Conservation (phyloP, 2,797 vertebrate species). For the Pogonophryne albipinna region DNA sequence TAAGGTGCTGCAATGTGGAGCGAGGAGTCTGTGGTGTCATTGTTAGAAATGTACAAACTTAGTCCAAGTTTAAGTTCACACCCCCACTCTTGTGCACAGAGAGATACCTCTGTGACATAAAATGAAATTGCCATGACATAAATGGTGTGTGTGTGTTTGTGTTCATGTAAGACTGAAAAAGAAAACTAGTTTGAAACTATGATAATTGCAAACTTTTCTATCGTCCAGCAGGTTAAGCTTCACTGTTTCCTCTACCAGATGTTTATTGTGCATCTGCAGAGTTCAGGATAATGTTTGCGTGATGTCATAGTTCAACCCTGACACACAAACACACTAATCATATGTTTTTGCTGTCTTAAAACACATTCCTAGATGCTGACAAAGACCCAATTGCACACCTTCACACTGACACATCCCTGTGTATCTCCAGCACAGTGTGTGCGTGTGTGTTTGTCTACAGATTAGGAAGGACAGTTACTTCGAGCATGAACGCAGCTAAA, state of each 20-base stretch:
- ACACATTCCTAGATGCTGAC: slow-evolving; percentile 40
- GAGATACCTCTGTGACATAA: slow-evolving; percentile 17
- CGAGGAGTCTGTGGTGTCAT: slow-evolving; percentile 42
- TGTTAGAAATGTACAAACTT: slow-evolving; percentile 37
- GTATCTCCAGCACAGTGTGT: slow-evolving; percentile 11
- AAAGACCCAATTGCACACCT: slow-evolving; percentile 45
- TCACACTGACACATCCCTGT: slow-evolving; percentile 28
- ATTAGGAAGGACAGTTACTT: slow-evolving; percentile 28
- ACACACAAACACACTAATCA: slow-evolving; percentile 34
- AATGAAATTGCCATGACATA: slow-evolving; percentile 12
- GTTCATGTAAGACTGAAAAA: neutral
- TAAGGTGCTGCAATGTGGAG: slow-evolving; percentile 43
- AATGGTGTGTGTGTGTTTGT: neutral
- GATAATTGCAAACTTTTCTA: slow-evolving; percentile 1
- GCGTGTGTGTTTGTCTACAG: slow-evolving; percentile 22
- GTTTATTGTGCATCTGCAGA: slow-evolving; percentile 6
- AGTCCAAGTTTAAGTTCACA: slow-evolving; percentile 32
- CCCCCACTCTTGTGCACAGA: slow-evolving; percentile 33
- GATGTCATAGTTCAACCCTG: slow-evolving; percentile 11
- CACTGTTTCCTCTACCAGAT: neutral
- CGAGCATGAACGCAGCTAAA: slow-evolving; percentile 41
- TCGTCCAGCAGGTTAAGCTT: neutral
- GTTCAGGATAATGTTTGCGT: slow-evolving; percentile 3
- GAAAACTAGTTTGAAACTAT: neutral
- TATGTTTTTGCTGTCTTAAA: slow-evolving; percentile 28